A percentile compares a stretch with the other conserved stretches of the same genome.
These are phyloP conservation scores for Trachelipus rathkii DNA, from an alignment of 1,140 invertebrate genomes.

Conservation along the genomic window DNA sequence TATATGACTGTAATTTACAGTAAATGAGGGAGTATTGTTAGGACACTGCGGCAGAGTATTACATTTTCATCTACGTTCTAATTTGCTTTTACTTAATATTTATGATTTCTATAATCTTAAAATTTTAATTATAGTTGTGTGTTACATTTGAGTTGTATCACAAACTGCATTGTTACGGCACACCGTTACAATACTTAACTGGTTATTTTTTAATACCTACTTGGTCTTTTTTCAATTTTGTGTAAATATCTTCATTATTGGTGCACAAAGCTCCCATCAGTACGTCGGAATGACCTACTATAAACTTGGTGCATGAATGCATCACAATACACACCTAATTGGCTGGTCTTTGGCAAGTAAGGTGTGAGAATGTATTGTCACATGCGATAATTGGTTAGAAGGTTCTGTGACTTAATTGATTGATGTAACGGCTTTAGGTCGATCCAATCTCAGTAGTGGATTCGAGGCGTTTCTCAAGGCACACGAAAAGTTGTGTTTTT, in stretches of 20 bases:
- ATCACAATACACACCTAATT: slow-evolving; percentile 81
- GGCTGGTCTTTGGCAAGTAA: slow-evolving; percentile 84
- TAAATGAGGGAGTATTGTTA: too few relatives aligned
- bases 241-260: slow-evolving; percentile 66
- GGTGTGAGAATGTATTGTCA: slow-evolving; percentile 96
- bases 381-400: slow-evolving; percentile 71
- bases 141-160: not conserved
- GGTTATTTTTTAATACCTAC: too few relatives aligned
- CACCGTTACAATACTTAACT: slow-evolving; percentile 51
- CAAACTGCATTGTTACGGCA: not conserved
- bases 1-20: too few relatives aligned
- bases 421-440: slow-evolving; percentile 74
- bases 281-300: slow-evolving; percentile 96
- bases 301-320: slow-evolving; percentile 95
- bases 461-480: slow-evolving; percentile 98
- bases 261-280: slow-evolving; percentile 86
- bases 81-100: not conserved
- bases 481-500: slow-evolving; percentile 57
- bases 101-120: not conserved
- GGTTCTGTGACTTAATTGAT: slow-evolving; percentile 57
- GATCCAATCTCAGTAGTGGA: slow-evolving; percentile 80
- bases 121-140: not conserved
- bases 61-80: not conserved
- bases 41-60: too few relatives aligned
- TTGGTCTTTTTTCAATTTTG: slow-evolving; percentile 77